Percentiles rank a stretch among this genome's conserved stretches.
Evolutionary conservation across 2,888 invertebrate species (phyloP).

Genomic region (Cabera pusaria): DNA sequence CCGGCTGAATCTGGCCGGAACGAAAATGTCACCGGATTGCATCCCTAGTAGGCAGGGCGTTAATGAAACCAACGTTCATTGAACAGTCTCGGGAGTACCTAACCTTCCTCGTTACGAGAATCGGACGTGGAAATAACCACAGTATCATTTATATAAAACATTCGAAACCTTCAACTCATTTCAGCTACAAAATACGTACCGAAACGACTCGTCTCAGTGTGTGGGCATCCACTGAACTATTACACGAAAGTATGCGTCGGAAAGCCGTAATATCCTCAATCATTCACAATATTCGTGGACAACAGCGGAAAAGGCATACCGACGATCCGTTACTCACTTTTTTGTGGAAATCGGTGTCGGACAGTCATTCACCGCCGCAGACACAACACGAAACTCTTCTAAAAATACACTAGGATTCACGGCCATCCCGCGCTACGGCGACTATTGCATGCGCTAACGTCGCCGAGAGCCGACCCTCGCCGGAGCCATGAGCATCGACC

Average conservation of each 20-base stretch:
- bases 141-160: too few relatives aligned
- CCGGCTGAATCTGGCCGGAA: too few relatives aligned
- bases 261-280: neutral
- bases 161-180: too few relatives aligned
- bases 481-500: slow-evolving; percentile 49
- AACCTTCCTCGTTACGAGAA: slow-evolving; percentile 13
- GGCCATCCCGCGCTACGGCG: slow-evolving; percentile 11
- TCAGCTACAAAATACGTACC: too few relatives aligned
- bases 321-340: slow-evolving; percentile 23
- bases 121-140: slow-evolving; percentile 8
- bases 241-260: too few relatives aligned
- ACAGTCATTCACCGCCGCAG: slow-evolving; percentile 52
- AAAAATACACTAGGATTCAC: slow-evolving; percentile 59
- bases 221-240: too few relatives aligned
- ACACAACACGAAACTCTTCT: slow-evolving; percentile 63
- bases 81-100: slow-evolving; percentile 2
- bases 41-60: slow-evolving; percentile 5
- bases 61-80: slow-evolving; percentile 19
- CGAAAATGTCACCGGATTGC: too few relatives aligned
- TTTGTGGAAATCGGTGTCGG: slow-evolving; percentile 37
- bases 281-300: slow-evolving; percentile 2
- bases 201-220: too few relatives aligned
- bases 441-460: slow-evolving; percentile 17
- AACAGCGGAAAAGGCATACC: slow-evolving; percentile 12
- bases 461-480: slow-evolving; percentile 7